Percentiles rank a stretch among this genome's conserved stretches.
These are phyloP conservation scores for Anseranas semipalmata DNA, from an alignment of 2,113 vertebrate species.

Conservation along the genomic window DNA sequence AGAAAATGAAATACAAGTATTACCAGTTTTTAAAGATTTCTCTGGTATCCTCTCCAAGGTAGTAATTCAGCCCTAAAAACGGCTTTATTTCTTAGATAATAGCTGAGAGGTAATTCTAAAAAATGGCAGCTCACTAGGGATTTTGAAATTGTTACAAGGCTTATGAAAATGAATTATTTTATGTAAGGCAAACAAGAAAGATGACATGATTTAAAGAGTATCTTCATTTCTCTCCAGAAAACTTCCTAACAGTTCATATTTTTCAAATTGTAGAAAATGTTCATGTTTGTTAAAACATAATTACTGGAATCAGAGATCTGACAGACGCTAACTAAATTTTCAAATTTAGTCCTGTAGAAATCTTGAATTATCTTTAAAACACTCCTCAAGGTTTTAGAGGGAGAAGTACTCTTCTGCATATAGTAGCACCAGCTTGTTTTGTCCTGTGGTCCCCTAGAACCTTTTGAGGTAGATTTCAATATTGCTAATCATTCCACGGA, in stretches of 20 bases:
- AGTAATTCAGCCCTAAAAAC: neutral
- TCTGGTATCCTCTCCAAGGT: neutral
- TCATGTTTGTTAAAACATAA: neutral
- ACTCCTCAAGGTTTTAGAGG: neutral
- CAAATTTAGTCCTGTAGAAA: neutral
- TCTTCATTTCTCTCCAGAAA: neutral
- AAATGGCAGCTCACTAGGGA: neutral
- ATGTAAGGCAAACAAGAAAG: neutral
- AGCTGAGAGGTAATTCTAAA: neutral
- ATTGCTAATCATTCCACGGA: neutral
- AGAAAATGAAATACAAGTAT: neutral
- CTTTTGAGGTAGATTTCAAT: neutral
- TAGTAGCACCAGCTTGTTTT: neutral
- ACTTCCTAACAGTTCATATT: neutral
- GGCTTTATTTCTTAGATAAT: neutral
- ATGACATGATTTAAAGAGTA: neutral
- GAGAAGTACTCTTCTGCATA: neutral
- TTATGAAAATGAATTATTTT: neutral
- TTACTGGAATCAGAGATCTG: neutral
- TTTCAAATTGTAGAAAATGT: neutral
- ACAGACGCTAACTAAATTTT: neutral
- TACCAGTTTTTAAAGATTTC: neutral
- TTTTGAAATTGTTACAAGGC: neutral
- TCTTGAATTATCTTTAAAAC: neutral
- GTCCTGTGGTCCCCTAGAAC: rapidly evolving